A percentile compares a stretch with the other conserved stretches of the same genome.
Evolutionary conservation across 1,140 invertebrate genomes (phyloP).

Genomic region (Papilio polytes): DNA sequence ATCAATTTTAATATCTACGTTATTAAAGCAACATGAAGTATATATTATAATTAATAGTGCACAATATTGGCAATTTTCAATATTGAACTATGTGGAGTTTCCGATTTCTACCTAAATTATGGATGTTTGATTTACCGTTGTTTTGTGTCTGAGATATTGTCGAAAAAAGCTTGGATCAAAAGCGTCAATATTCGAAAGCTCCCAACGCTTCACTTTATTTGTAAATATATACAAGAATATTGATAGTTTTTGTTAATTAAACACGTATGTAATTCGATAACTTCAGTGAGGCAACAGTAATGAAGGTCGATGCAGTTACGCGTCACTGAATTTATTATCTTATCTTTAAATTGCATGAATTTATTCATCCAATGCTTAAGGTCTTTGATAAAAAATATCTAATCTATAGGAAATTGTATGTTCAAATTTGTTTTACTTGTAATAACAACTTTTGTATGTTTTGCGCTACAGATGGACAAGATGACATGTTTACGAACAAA

Average conservation of each 20-base stretch:
- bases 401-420: constrained; percentile 54
- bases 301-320: constrained; percentile 57
- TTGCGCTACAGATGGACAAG: neutral
- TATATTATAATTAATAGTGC: no score
- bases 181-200: no score
- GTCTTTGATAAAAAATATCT: constrained; percentile 45
- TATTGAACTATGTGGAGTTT: neutral
- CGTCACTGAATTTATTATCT: constrained; percentile 51
- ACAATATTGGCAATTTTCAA: no score
- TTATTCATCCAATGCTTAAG: constrained; percentile 43
- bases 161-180: no score
- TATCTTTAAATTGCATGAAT: constrained; percentile 64
- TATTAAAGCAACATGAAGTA: no score
- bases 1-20: no score
- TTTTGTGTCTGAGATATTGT: no score
- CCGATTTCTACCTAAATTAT: neutral
- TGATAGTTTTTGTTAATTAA: neutral
- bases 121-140: neutral
- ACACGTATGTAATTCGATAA: neutral
- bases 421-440: constrained; percentile 45
- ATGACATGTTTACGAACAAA: neutral
- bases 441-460: constrained; percentile 20
- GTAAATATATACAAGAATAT: neutral
- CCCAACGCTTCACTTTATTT: no score
- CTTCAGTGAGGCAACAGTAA: neutral